Percentiles rank a stretch among this genome's conserved stretches.
phyloP scores from a whole-genome alignment of 2,113 vertebrate species.

The Centropus unirufus region DNA sequence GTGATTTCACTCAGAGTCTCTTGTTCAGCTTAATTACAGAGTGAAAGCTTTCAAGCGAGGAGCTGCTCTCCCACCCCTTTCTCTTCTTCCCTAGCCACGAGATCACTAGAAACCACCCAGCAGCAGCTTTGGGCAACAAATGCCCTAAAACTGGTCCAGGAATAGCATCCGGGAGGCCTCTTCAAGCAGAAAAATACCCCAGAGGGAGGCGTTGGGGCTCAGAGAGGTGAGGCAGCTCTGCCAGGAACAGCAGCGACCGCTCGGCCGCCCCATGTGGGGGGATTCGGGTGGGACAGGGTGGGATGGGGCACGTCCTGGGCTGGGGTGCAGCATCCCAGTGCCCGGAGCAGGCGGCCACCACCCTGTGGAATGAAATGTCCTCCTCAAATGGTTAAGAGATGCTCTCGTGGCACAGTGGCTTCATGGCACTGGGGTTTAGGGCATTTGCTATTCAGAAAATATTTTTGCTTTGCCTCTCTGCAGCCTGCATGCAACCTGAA shows the following conservation, averaged over 20 bases:
- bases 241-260: neutral
- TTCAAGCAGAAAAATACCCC: neutral
- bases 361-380: fast-evolving
- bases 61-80: neutral
- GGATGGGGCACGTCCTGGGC: fast-evolving
- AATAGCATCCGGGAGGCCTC: neutral
- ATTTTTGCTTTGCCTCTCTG: neutral
- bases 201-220: neutral
- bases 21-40: conserved; percentile 33
- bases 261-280: fast-evolving
- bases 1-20: neutral
- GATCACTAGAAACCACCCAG: neutral
- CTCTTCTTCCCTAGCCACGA: neutral
- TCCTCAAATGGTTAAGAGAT: fast-evolving
- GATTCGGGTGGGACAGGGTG: neutral
- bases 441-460: neutral
- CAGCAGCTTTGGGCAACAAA: neutral
- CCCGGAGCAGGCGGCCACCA: neutral
- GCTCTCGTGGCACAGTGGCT: neutral
- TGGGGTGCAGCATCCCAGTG: fast-evolving
- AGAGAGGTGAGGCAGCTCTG: neutral
- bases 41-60: neutral
- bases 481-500: neutral
- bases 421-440: fast-evolving
- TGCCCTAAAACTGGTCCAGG: neutral